These are phyloP conservation scores for Drosophila grimshawi DNA, from an alignment of 1,140 invertebrate species.

Conservation along the genomic window DNA sequence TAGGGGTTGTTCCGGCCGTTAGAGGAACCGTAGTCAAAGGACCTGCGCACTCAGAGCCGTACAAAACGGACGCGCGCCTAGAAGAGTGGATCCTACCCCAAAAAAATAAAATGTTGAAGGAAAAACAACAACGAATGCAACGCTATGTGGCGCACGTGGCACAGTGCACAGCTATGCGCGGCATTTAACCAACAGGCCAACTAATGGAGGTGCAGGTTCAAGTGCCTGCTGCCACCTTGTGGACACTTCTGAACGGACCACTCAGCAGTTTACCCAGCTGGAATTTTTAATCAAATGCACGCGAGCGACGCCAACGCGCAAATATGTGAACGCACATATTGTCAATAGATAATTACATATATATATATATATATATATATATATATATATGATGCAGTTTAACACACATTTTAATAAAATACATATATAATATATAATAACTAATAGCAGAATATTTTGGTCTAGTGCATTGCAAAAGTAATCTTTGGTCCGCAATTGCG, in stretches of 20 bases:
- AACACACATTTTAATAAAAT: conserved; percentile 49
- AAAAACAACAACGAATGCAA: conserved; percentile 3
- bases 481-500: neutral
- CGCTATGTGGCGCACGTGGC: conserved; percentile 49
- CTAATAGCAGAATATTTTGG: conserved; percentile 12
- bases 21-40: conserved; percentile 45
- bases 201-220: conserved; percentile 6
- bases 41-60: conserved; percentile 65
- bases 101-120: conserved; percentile 37
- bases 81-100: conserved; percentile 68
- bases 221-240: neutral
- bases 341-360: conserved; percentile 1
- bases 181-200: conserved; percentile 4
- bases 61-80: conserved; percentile 44
- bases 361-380: neutral
- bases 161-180: conserved; percentile 42
- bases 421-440: conserved; percentile 11
- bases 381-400: conserved; percentile 7
- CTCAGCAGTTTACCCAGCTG: conserved; percentile 17
- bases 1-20: conserved; percentile 76
- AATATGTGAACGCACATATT: conserved; percentile 57
- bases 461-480: neutral
- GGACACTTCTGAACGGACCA: neutral
- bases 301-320: conserved; percentile 56
- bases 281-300: conserved; percentile 75